A percentile compares a stretch with the other conserved stretches of the same genome.
Conservation (phyloP, 2,113 vertebrate genomes). For the Thryonomys swinderianus region DNA sequence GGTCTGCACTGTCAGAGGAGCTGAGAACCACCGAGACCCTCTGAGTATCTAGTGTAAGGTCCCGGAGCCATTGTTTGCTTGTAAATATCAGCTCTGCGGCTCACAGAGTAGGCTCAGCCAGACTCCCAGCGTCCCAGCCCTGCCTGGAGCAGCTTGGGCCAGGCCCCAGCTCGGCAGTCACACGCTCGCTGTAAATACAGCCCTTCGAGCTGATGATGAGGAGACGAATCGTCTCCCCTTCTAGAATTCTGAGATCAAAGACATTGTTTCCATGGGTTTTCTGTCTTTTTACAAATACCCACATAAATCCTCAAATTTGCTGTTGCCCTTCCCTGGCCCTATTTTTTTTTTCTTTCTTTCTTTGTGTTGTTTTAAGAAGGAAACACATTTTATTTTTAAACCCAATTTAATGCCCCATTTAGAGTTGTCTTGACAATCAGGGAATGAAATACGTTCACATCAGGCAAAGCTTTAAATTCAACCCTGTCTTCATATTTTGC, state of each 20-base stretch:
- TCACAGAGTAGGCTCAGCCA: background rate
- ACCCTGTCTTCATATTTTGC: slow-evolving; percentile 81
- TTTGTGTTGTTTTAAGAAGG: slow-evolving; percentile 76
- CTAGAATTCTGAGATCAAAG: slow-evolving; percentile 59
- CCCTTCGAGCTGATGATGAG: slow-evolving; percentile 69
- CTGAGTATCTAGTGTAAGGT: slow-evolving; percentile 57
- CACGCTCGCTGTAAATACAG: slow-evolving; percentile 66
- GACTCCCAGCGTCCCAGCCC: background rate
- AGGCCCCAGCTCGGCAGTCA: slow-evolving; percentile 12
- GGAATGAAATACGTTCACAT: slow-evolving; percentile 82
- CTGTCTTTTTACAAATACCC: slow-evolving; percentile 54
- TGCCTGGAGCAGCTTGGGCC: background rate
- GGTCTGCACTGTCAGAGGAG: background rate
- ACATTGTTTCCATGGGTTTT: background rate
- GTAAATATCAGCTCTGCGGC: slow-evolving; percentile 65
- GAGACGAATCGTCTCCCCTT: slow-evolving; percentile 51
- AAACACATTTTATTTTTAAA: slow-evolving; percentile 66
- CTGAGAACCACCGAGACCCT: background rate
- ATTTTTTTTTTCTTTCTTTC: background rate
- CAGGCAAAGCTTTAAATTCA: slow-evolving; percentile 82
- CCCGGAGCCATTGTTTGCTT: slow-evolving; percentile 69
- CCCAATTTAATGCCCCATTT: slow-evolving; percentile 80
- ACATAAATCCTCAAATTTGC: slow-evolving; percentile 69
- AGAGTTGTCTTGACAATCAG: slow-evolving; percentile 81
- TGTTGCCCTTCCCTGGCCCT: background rate